Percentiles rank a stretch among this genome's conserved stretches.
phyloP scores from a whole-genome alignment of 2,113 vertebrate genomes.

The Micronycteris hirsuta region DNA sequence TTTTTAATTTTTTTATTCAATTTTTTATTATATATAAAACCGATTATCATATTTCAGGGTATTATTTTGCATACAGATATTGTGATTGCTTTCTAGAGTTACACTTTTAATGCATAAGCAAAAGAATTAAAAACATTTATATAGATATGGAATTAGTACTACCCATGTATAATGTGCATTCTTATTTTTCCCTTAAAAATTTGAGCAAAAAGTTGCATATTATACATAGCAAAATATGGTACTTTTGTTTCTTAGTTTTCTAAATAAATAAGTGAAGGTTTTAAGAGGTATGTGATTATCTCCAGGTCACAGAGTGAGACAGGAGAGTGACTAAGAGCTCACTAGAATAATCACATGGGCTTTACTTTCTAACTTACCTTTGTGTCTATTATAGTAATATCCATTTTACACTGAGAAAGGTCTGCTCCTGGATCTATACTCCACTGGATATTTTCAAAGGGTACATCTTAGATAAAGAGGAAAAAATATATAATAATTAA shows the following conservation, averaged over 20 bases:
- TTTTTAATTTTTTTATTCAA: too few relatives aligned
- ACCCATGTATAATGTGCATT: too few relatives aligned
- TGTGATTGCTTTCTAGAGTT: too few relatives aligned
- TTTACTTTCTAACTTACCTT: slow-evolving; percentile 79
- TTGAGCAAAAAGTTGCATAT: too few relatives aligned
- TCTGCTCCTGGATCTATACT: slow-evolving; percentile 91
- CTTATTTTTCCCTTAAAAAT: too few relatives aligned
- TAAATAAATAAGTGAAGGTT: not conserved
- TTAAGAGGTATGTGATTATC: not conserved
- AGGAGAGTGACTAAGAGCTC: not conserved
- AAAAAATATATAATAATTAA: slow-evolving; percentile 31
- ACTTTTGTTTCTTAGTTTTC: slow-evolving; percentile 37
- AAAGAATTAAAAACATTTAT: too few relatives aligned
- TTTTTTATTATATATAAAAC: too few relatives aligned
- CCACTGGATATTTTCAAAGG: slow-evolving; percentile 88
- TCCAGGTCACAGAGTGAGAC: not conserved
- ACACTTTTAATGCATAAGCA: too few relatives aligned
- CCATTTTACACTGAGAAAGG: slow-evolving; percentile 88
- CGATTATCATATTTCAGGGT: too few relatives aligned
- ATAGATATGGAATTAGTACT: too few relatives aligned
- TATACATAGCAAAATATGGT: too few relatives aligned
- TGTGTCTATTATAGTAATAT: slow-evolving; percentile 79
- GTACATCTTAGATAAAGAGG: slow-evolving; percentile 67
- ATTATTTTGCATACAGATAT: too few relatives aligned
- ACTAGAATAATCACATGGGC: not conserved